Conservation (phyloP, 2,113 vertebrate genomes). For the Pelodiscus sinensis region DNA sequence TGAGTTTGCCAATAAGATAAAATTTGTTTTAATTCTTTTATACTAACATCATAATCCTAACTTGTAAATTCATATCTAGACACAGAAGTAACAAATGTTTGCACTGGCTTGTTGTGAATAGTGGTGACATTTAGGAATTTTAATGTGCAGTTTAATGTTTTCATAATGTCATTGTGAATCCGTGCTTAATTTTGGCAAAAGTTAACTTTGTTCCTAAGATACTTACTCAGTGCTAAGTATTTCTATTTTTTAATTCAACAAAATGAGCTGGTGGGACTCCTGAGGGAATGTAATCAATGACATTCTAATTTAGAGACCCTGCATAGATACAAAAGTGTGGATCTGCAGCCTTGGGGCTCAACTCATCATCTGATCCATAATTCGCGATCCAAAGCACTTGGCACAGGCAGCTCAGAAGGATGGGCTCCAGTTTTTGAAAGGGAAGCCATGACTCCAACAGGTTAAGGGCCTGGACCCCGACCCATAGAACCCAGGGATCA, state of each 20-base stretch:
- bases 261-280: no score
- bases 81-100: conserved; percentile 60
- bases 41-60: conserved; percentile 67
- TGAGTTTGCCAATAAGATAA: conserved; percentile 74
- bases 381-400: no score
- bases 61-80: conserved; percentile 52
- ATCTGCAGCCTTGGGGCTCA: no score
- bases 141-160: conserved; percentile 60
- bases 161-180: conserved; percentile 60
- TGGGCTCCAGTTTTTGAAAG: no score
- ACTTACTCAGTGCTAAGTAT: conserved; percentile 7
- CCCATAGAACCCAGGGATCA: no score
- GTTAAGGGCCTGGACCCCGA: no score
- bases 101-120: conserved; percentile 64
- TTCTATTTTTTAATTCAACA: conserved; percentile 66
- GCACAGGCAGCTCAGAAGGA: no score
- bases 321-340: no score
- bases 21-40: conserved; percentile 68
- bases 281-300: no score
- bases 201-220: conserved; percentile 61
- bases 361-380: no score
- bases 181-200: conserved; percentile 53
- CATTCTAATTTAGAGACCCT: no score
- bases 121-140: conserved; percentile 56
- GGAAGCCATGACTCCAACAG: no score